Evolutionary conservation across 2,797 vertebrate species (phyloP), one percentile per base, ranked within the genome.

Genomic region (Pygocentrus nattereri): DNA sequence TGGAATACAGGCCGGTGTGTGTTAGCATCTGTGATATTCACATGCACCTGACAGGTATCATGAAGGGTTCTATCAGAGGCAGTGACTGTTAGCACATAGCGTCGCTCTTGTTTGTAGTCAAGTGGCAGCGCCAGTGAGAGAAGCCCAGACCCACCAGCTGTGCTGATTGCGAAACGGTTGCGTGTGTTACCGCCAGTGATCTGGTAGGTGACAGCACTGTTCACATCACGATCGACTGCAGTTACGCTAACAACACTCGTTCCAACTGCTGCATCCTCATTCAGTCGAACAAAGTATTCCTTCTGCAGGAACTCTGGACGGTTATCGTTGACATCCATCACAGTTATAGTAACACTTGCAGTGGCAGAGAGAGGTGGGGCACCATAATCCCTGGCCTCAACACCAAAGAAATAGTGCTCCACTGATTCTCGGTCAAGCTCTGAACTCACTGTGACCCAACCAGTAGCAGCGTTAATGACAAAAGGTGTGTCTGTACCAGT

Each of bases 261-360:
- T 10, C 97, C 97, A 31, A 99, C 97, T 0, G 87, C 89, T 0
- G 98, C 98, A 0, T 99, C 98, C 89, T 99, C 98, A 0, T 99
- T 99, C 84, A 99, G 92, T 8, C 98, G 96, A 54, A 97, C 92
- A 72, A 96, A 97, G 90, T 98, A 97, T 85, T 98, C 98, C 87
- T 95, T 97, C 90, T 97, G 96, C 4, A 97, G 94, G 86, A 99
- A 99, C 88, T 99, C 98, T 0, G 98, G 98, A 1, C 95, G 94
- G 90, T 99, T 99, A 92, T 99, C 98, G 0, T 99, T 99, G 71
- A 99, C 97, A 81, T 99, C 98, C 95, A 99, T 95, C 73, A 99
- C 95, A 5, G 97, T 99, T 75, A 99, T 96, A 41, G 97, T 98
- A 81, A 99, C 96, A 0, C 98, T 99, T 5, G 98, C 97, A 0